Base-by-base conservation (phyloP, 2,888 invertebrate species). In the Melanchra persicariae region DNA sequence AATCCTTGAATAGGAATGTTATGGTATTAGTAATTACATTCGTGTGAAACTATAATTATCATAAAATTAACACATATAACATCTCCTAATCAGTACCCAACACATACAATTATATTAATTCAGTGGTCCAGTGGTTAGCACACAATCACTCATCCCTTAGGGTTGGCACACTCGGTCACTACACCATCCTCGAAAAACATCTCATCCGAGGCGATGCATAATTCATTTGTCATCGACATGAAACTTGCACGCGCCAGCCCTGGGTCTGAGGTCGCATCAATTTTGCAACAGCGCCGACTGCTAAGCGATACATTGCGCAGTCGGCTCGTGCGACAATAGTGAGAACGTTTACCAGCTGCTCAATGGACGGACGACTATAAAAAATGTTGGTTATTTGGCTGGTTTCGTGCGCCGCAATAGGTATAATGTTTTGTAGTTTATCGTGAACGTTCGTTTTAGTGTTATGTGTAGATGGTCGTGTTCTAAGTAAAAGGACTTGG, bases 221-320 rank as follows among this genome's bases (percentile, higher is more conserved):
- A 85, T 86, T 86, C 77, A 85, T 79, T 74, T 83, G 85, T 82
- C 83, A 83, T 75, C 62, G 79, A 52, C 79, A 85, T 87, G 64
- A 84, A 87, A 84, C 74, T 77, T 87, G 88, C 84, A 85, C 59
- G 72, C 72, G 68, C 69, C 70, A 63, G 49, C 71, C 70, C 73
- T 65, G 61, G 66, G 65, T 78, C 70, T 81, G 70, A 70, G 72
- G 62, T 67, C 68, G 64, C 85, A 85, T 85, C 77, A 84, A 85
- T 84, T 72, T 84, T 85, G 77, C 82, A 85, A 59, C 69, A 65
- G 34, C 43, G n/a, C 74, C 63, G 54, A 37, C 72, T 64, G 47
- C 59, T 62, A 54, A 47, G 55, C 34, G 49, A 59, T 85, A 77
- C 85, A 77, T 78, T 74, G 80, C 84, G 63, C 64, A 52, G 51